Evolutionary conservation across 2,888 invertebrate genomes (phyloP), one percentile per base, ranked within the genome.

Genomic region (Ormia ochracea): DNA sequence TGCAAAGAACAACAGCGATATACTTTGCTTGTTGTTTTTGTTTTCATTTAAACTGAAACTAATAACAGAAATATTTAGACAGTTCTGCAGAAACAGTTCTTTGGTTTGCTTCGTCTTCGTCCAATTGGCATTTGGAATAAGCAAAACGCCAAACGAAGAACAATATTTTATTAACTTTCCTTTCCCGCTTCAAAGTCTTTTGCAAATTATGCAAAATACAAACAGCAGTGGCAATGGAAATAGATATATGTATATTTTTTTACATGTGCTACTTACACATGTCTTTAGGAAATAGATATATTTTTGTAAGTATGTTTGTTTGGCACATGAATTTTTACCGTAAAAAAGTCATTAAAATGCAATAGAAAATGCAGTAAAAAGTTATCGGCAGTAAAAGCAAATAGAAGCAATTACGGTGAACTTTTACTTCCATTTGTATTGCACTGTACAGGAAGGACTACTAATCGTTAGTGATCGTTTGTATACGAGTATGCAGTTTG

Each of bases 71-170:
- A 36, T 7, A 48, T 36, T 50, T 26, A 66, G 50, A 59, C 58
- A 56, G 65, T 74, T 73, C 28, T 45, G 17, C 14, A 48, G 31
- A 70, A 77, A 77, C 76, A 41, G 76, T 77, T 77, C 56, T 77
- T 63, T 63, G 7, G 33, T 54, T 23, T 36, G 21, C 66, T 70
- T 41, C 75, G 63, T 65, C 56, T 63, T 38, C 63, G 56, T 63
- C 38, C 69, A 69, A 77, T 65, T 77, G 69, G 69, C 69, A 77
- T 77, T 65, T 70, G 56, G 63, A 70, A 48, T 69, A 69, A 69
- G 23, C 48, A 70, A 74, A 33, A 36, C 14, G 38, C 36, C 14
- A 19, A 48, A 56, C 54, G 45, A 66, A 48, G 36, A 48, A 36
- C 28, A 19, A n/a, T 17, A 36, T 68, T 28, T 28, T 66, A 50